Evolutionary conservation across 2,113 vertebrate genomes (phyloP), one percentile per base, ranked within the genome.

Genomic region (Zosterops japonicus): DNA sequence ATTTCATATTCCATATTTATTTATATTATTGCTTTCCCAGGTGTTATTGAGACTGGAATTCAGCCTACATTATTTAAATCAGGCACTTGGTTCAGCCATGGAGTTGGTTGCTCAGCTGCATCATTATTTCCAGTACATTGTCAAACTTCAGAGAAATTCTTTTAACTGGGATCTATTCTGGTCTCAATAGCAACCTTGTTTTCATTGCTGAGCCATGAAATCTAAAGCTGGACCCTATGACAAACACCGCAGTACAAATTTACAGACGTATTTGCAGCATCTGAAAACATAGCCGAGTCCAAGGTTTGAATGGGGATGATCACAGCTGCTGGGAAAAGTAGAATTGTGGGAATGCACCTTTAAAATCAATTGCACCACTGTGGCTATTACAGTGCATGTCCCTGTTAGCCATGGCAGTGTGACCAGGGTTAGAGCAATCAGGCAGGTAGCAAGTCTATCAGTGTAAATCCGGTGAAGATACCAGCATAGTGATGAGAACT

Each of bases 401-500:
- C 17, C 28, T 72, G 14, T 24, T 42, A 39, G 8, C 27, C 0
- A 0, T 14, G 33, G 27, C 41, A 36, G 19, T 11, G 29, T 2
- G 6, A 68, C 6, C 31, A 69, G 12, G 28, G 46, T 44, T 49
- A 75, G 27, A 63, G 21, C 17, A 75, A 27, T 14, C 17, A 76
- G 18, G 4, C 21, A 69, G 28, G 9, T 33, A 61, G 65, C 6
- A 74, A 60, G 14, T 6, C 61, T 12, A 70, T 65, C 39, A 61
- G 9, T 19, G 8, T 17, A 83, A 79, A n/a, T 12, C 9, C 15
- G 56, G 5, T 65, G 71, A 50, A 68, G 10, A 7, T 27, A 47
- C 3, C 29, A 68, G 16, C 14, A 29, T 2, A 31, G 3, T 0
- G 0, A 67, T 28, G n/a, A 70, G 55, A 83, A 7, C 22, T 71